These are phyloP conservation scores for Pseudachorutes palmiensis DNA, from an alignment of 1,140 invertebrate species.

Conservation along the genomic window DNA sequence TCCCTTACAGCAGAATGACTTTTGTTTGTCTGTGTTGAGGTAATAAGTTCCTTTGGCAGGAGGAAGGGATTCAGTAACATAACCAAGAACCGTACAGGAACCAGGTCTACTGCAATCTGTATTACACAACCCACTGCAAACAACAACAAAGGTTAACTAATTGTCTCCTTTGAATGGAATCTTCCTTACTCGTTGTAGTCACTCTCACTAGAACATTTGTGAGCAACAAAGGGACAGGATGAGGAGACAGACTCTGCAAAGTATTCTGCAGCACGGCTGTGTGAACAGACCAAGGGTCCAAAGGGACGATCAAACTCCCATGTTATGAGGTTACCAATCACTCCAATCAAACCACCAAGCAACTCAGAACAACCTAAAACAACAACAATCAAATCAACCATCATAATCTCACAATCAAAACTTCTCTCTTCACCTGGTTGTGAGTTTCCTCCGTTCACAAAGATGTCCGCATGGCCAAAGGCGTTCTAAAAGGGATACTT, in stretches of 20 bases:
- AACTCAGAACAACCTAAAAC: not conserved
- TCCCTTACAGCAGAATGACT: conserved; percentile 24
- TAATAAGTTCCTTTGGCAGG: conserved; percentile 19
- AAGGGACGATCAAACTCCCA: conserved; percentile 12
- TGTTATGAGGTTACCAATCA: not conserved
- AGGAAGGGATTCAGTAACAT: not conserved
- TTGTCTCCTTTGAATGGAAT: not conserved
- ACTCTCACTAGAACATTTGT: conserved; percentile 16
- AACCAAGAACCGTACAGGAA: conserved; percentile 23
- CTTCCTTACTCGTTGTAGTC: conserved; percentile 26
- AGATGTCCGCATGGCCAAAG: conserved; percentile 28
- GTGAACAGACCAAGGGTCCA: conserved; percentile 28
- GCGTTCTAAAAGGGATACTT: not conserved
- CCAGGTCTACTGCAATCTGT: conserved; percentile 13
- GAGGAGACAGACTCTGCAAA: conserved; percentile 25
- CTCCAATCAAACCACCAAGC: not conserved
- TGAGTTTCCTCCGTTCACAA: conserved; percentile 23
- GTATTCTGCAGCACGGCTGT: conserved; percentile 26
- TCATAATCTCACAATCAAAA: not conserved
- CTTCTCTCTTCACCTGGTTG: conserved; percentile 23
- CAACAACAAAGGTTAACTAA: not conserved
- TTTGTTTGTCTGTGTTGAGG: conserved; percentile 17
- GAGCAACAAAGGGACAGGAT: conserved; percentile 27
- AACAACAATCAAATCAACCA: conserved; percentile 15
- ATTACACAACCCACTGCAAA: conserved; percentile 25